phyloP scores from a whole-genome alignment of 2,797 vertebrate species.

The Bothrops alternatus region DNA sequence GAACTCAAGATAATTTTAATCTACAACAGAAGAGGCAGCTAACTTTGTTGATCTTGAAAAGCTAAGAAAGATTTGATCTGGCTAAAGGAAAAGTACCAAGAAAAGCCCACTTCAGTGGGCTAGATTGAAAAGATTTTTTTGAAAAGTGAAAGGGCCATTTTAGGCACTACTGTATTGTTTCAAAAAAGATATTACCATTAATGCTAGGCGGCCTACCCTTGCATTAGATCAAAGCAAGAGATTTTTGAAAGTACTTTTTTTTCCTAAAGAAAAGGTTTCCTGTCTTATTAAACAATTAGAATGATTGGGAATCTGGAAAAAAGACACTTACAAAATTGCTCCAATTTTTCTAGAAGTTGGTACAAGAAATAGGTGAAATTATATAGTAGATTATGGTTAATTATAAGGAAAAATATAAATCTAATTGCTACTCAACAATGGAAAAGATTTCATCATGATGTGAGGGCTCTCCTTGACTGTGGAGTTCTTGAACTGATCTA shows the following conservation, averaged over 20 bases:
- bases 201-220: neutral
- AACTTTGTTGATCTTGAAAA: neutral
- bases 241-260: neutral
- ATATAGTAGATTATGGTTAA: neutral
- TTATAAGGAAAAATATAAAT: neutral
- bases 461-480: neutral
- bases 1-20: neutral
- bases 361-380: neutral
- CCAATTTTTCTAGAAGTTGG: neutral
- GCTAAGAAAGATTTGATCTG: neutral
- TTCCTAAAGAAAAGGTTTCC: neutral
- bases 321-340: neutral
- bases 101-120: neutral
- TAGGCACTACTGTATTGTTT: too few species aligned
- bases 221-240: neutral
- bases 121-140: neutral
- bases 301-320: neutral
- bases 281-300: neutral
- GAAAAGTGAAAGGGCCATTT: too few species aligned
- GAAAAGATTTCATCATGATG: neutral
- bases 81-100: neutral
- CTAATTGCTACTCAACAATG: neutral
- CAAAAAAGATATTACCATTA: too few species aligned
- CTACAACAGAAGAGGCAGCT: neutral
- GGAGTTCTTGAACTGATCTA: neutral